These are phyloP conservation scores for Episyrphus balteatus DNA, from an alignment of 1,140 invertebrate genomes.

Conservation along the genomic window DNA sequence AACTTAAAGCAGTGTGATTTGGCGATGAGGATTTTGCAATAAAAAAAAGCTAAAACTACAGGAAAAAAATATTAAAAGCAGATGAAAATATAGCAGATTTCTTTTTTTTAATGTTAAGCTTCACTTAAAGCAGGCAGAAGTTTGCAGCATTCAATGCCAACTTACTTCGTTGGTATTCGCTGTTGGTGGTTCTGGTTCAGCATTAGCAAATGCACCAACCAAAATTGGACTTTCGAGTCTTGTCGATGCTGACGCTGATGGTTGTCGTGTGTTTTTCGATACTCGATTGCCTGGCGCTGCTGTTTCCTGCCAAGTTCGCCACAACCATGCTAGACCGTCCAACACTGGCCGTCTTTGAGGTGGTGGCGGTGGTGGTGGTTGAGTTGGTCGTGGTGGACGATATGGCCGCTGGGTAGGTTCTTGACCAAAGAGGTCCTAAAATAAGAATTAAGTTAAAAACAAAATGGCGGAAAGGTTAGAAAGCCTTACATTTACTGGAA, in stretches of 20 bases:
- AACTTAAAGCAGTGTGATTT: neutral
- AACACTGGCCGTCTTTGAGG: constrained; percentile 36
- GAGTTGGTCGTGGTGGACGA: neutral
- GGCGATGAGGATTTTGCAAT: too few relatives aligned
- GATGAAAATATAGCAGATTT: too few relatives aligned
- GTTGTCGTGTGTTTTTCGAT: neutral
- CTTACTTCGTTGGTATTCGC: neutral
- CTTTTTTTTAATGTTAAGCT: too few relatives aligned
- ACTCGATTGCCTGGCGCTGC: constrained; percentile 5
- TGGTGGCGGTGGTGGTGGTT: constrained; percentile 23
- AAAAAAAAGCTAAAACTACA: neutral
- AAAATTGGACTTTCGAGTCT: constrained; percentile 13
- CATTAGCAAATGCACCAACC: neutral
- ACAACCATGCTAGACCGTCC: constrained; percentile 41
- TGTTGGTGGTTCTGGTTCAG: neutral
- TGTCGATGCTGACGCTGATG: neutral
- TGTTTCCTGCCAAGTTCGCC: constrained; percentile 42
- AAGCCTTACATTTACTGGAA: neutral
- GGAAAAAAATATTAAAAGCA: too few relatives aligned
- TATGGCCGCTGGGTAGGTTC: neutral
- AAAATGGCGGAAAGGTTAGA: too few relatives aligned
- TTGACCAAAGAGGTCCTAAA: neutral
- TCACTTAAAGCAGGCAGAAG: constrained; percentile 1
- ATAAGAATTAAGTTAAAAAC: neutral
- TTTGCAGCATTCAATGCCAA: neutral